phyloP scores from a whole-genome alignment of 2,888 invertebrate genomes.

The Galeruca laticollis region DNA sequence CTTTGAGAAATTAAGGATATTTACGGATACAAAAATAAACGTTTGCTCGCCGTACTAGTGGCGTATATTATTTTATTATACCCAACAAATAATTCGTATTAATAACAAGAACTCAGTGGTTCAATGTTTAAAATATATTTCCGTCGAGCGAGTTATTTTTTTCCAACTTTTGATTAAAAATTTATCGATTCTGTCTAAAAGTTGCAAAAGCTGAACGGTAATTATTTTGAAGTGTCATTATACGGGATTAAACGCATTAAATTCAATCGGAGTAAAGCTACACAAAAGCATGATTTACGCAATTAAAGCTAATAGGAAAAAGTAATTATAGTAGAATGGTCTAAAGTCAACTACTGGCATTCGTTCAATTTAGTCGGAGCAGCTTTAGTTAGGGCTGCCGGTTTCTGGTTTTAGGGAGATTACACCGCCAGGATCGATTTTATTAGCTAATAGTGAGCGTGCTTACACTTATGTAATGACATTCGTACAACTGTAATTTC shows the following conservation, averaged over 20 bases:
- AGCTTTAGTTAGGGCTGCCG: constrained; percentile 26
- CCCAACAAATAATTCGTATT: neutral
- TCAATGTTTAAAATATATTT: too few relatives aligned
- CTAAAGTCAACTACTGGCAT: constrained; percentile 56
- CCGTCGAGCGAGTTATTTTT: neutral
- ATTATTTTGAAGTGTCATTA: constrained; percentile 27
- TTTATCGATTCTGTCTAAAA: neutral
- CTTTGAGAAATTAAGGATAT: too few relatives aligned
- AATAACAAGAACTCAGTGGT: neutral
- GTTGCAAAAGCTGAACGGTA: neutral
- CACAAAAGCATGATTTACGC: constrained; percentile 45
- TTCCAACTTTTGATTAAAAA: neutral
- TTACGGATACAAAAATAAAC: too few relatives aligned
- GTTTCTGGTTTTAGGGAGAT: constrained; percentile 60
- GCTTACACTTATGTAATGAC: constrained; percentile 66
- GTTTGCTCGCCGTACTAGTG: neutral
- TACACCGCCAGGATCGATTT: constrained; percentile 63
- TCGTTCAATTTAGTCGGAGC: constrained; percentile 56
- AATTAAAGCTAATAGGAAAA: constrained; percentile 49
- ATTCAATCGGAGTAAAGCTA: constrained; percentile 38
- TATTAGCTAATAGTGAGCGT: constrained; percentile 66
- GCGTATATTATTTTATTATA: too few relatives aligned
- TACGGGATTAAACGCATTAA: constrained; percentile 34
- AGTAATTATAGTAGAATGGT: constrained; percentile 50
- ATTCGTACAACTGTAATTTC: constrained; percentile 66